Base-by-base conservation (phyloP, 1,140 invertebrate species). In the Achatina immaculata region DNA sequence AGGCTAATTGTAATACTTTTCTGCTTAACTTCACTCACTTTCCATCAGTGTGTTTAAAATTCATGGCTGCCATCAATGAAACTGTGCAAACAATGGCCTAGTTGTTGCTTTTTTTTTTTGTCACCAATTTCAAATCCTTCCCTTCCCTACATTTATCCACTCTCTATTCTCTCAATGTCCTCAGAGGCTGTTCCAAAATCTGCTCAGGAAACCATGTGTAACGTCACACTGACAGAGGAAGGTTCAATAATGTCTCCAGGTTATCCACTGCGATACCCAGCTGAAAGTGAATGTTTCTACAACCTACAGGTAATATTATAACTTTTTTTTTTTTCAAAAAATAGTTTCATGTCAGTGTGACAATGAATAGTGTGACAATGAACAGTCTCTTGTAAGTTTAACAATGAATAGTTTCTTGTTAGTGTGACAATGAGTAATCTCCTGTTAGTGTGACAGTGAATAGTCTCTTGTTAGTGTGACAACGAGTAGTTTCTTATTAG, bases 251-350 rank as follows among this genome's bases (percentile, higher is more conserved):
- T 38, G 0, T 81, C 79, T 16, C 82, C 82, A 38, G 45, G 45
- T 36, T 76, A 75, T 66, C 82, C 82, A 0, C 14, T 45, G 31
- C 19, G 24, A 19, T 83, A 83, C 43, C 80, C 75, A 9, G 28
- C 68, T 0, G 66, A 69, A 24, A 28, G 74, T 16, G 51, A n/a
- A 31, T 83, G 82, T 36, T 68, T 48, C 45, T 81, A 81, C 38
- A 31, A 40, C 1, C 36, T 83, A 34, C 82, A 83, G 80, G 82
- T 83, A 62, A 65, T 31, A 38, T 16, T 66, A 71, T 21, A 42
- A 24, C 21, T 21, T 21, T 42, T 51, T n/a, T n/a, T n/a, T n/a
- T n/a, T n/a, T n/a, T n/a, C n/a, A 62, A 62, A 42, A 38, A 6
- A 1, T 24, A 62, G 36, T 65, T 65, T 11, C 42, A 16, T 62